Conservation (phyloP, 2,888 invertebrate species). For the Drosophila infuscata region DNA sequence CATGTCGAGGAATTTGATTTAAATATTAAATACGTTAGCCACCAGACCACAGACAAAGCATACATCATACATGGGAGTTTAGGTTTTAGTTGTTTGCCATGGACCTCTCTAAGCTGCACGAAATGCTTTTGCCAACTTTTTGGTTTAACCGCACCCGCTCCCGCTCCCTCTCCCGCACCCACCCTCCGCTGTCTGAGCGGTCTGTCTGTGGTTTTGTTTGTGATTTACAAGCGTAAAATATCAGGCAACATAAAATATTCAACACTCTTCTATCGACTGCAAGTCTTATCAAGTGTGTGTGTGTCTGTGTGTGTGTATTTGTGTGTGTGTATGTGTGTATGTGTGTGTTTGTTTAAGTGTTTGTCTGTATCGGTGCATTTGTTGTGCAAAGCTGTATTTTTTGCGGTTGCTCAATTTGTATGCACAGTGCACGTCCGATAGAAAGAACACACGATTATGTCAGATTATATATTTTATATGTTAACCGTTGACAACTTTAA, state of each 20-base stretch:
- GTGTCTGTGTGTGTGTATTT: constrained; percentile 4
- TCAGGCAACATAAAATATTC: constrained; percentile 73
- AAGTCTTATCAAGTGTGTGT: constrained; percentile 12
- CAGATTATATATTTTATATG: not conserved
- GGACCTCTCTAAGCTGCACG: constrained; percentile 3
- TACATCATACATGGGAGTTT: constrained; percentile 13
- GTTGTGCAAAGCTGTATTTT: constrained; percentile 42
- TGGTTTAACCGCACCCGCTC: constrained; percentile 30
- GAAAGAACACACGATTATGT: not conserved
- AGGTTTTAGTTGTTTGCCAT: not conserved
- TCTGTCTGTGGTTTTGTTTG: constrained; percentile 69
- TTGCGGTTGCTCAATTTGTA: constrained; percentile 52
- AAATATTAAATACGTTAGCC: constrained; percentile 58
- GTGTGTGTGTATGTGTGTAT: not conserved
- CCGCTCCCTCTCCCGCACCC: not conserved
- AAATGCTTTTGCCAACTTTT: constrained; percentile 46
- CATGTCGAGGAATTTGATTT: constrained; percentile 65
- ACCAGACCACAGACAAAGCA: constrained; percentile 30
- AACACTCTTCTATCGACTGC: constrained; percentile 62
- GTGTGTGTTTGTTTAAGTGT: constrained; percentile 21
- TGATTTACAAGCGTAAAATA: constrained; percentile 79
- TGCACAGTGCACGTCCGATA: constrained; percentile 3
- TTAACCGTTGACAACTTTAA: not conserved
- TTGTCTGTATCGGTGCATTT: constrained; percentile 6
- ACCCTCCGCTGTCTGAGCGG: not conserved